phyloP scores from a whole-genome alignment of 2,113 vertebrate species.

The Origma solitaria region DNA sequence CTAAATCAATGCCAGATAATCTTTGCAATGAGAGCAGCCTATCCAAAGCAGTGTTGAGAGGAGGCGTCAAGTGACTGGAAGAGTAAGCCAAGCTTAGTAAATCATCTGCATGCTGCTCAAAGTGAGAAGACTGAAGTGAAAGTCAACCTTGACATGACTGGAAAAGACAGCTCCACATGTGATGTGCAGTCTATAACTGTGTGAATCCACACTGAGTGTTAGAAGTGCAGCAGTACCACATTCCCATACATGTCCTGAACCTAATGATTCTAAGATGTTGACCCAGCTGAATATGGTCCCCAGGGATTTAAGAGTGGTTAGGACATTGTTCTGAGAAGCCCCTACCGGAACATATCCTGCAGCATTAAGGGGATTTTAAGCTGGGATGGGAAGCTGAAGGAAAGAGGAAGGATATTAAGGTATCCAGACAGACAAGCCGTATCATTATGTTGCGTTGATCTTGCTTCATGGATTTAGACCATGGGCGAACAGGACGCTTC shows the following conservation, averaged over 20 bases:
- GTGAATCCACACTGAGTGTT: neutral
- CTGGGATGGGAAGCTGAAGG: neutral
- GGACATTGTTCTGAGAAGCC: neutral
- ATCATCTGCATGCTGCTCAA: neutral
- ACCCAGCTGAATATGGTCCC: neutral
- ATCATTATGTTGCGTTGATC: neutral
- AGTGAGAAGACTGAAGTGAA: neutral
- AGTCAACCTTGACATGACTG: neutral
- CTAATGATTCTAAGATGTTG: neutral
- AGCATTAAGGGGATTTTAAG: neutral
- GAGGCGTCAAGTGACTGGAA: neutral
- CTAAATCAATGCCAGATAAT: neutral
- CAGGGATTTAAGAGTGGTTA: neutral
- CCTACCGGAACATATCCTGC: neutral
- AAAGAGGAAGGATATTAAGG: neutral
- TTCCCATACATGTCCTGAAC: neutral
- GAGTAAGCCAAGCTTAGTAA: neutral
- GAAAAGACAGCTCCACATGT: neutral
- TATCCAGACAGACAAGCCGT: neutral
- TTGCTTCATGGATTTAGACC: neutral
- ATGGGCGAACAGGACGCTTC: neutral
- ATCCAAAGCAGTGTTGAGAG: neutral
- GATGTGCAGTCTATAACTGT: neutral
- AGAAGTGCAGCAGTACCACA: neutral
- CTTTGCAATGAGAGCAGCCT: neutral